These are phyloP conservation scores for Acanthosoma haemorrhoidale DNA, from an alignment of 2,888 invertebrate species.

Conservation along the genomic window DNA sequence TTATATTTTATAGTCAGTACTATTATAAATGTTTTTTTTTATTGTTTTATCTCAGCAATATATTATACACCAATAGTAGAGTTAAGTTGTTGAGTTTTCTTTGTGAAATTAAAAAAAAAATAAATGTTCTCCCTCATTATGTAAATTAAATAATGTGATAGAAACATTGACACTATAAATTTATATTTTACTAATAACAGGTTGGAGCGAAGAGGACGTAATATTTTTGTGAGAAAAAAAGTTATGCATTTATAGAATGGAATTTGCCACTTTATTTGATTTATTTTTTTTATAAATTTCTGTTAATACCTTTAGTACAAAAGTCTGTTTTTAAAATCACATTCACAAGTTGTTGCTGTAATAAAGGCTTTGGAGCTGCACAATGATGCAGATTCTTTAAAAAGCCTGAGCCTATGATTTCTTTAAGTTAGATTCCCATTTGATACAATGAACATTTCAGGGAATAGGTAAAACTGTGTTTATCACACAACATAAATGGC, in stretches of 20 bases:
- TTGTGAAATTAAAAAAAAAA: constrained; percentile 12
- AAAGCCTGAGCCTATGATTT: too few relatives aligned
- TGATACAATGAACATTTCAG: too few relatives aligned
- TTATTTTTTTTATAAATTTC: constrained; percentile 18
- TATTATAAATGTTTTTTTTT: neutral
- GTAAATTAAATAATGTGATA: constrained; percentile 26
- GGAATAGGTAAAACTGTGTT: too few relatives aligned
- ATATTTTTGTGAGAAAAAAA: constrained; percentile 24
- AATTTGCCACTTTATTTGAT: constrained; percentile 19
- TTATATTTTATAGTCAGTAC: constrained; percentile 17
- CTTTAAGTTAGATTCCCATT: too few relatives aligned
- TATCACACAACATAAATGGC: too few relatives aligned
- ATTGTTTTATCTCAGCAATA: constrained; percentile 14
- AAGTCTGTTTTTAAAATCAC: neutral
- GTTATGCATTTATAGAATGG: constrained; percentile 24
- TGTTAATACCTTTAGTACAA: neutral
- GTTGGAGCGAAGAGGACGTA: constrained; percentile 21
- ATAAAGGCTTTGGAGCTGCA: too few relatives aligned
- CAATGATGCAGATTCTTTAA: too few relatives aligned
- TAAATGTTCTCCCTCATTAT: constrained; percentile 10
- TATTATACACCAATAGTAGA: constrained; percentile 26
- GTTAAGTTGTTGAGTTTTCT: constrained; percentile 23
- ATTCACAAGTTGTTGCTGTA: neutral
- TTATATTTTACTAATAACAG: constrained; percentile 28
- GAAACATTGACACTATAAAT: constrained; percentile 23